Percentiles rank a stretch among this genome's conserved stretches.
These are phyloP conservation scores for Clistopyga incitator DNA, from an alignment of 2,888 invertebrate species.

Conservation along the genomic window DNA sequence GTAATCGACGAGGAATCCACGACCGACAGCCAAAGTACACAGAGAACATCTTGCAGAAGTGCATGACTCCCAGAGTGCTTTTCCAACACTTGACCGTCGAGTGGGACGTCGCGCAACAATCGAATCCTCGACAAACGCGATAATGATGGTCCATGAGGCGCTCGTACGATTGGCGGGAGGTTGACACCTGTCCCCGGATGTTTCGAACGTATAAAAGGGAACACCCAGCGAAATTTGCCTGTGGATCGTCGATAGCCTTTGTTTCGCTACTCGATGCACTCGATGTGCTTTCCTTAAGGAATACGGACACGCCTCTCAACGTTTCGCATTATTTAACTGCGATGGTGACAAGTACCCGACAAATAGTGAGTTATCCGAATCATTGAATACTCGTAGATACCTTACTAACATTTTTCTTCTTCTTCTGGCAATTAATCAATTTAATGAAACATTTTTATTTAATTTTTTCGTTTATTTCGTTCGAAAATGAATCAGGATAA, in stretches of 20 bases:
- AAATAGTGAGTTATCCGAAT: slow-evolving; percentile 55
- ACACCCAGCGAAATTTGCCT: slow-evolving; percentile 18
- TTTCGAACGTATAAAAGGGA: slow-evolving; percentile 17
- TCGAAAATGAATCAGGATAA: no score
- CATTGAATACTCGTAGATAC: background rate
- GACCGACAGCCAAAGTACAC: slow-evolving; percentile 10
- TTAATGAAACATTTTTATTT: no score
- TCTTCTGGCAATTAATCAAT: no score
- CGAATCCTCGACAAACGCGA: background rate
- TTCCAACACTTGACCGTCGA: slow-evolving; percentile 10
- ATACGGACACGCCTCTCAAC: background rate
- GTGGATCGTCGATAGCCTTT: background rate
- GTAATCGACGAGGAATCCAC: slow-evolving; percentile 16
- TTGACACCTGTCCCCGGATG: slow-evolving; percentile 7
- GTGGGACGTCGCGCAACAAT: slow-evolving; percentile 18
- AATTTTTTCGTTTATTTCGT: no score
- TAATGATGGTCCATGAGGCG: slow-evolving; percentile 46
- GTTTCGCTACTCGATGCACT: background rate
- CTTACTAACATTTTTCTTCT: no score
- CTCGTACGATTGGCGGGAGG: slow-evolving; percentile 29
- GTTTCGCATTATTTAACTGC: background rate
- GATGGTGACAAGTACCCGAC: slow-evolving; percentile 46
- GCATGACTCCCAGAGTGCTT: background rate
- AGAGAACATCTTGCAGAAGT: background rate
- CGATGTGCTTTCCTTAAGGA: background rate